Percentiles rank a stretch among this genome's conserved stretches.
These are phyloP conservation scores for Diploscapter pachys DNA, from an alignment of 1,140 invertebrate genomes.

Conservation along the genomic window DNA sequence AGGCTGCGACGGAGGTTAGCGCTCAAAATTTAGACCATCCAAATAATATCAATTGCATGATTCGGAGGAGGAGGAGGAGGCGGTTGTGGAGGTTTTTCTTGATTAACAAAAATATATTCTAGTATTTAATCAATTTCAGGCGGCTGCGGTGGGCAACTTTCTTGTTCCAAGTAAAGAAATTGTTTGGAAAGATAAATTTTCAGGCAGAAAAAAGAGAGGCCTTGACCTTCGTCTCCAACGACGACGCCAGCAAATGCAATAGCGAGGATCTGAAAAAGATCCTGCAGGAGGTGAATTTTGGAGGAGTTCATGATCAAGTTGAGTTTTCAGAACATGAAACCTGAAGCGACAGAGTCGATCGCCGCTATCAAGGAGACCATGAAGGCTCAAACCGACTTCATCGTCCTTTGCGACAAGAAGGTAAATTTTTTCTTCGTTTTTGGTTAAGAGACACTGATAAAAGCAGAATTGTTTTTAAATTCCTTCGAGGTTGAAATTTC, in stretches of 20 bases:
- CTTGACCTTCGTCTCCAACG: slow-evolving; percentile 11
- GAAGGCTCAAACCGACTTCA: slow-evolving; percentile 15
- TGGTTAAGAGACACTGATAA: too few species aligned
- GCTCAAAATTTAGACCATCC: background rate
- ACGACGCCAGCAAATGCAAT: slow-evolving; percentile 29
- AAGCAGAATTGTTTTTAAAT: too few species aligned
- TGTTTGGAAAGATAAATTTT: too few species aligned
- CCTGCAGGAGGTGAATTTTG: slow-evolving; percentile 7
- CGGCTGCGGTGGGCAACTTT: slow-evolving; percentile 10
- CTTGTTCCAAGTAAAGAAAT: too few species aligned
- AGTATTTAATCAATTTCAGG: too few species aligned
- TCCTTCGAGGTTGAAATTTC: too few species aligned
- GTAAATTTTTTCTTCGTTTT: too few species aligned
- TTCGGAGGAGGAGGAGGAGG: slow-evolving; percentile 6
- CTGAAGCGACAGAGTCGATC: slow-evolving; percentile 17
- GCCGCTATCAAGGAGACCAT: slow-evolving; percentile 22
- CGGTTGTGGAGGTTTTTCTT: background rate
- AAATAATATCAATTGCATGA: background rate
- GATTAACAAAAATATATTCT: too few species aligned
- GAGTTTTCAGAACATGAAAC: slow-evolving; percentile 30
- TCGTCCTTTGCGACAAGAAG: slow-evolving; percentile 32
- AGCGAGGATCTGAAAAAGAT: slow-evolving; percentile 24
- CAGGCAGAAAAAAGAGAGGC: slow-evolving; percentile 31
- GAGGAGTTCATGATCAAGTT: background rate
- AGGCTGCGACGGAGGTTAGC: too few species aligned